A percentile compares a stretch with the other conserved stretches of the same genome.
These are phyloP conservation scores for Thinocorus orbignyianus DNA, from an alignment of 2,113 vertebrate species.

Conservation along the genomic window DNA sequence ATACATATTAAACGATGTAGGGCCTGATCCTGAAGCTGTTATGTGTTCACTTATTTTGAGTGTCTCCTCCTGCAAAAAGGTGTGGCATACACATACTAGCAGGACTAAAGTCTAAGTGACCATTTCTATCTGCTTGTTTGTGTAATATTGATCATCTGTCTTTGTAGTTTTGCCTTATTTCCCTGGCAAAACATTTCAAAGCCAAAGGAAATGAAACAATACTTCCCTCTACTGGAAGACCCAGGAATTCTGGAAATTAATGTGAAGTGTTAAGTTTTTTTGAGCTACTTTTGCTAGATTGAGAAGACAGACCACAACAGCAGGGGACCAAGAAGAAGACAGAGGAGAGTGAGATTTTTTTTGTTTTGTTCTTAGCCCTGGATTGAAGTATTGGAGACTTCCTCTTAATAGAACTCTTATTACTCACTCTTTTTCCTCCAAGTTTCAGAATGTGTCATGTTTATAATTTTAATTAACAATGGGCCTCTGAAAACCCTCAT, in stretches of 20 bases:
- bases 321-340: background rate
- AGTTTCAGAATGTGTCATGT: background rate
- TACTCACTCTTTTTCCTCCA: background rate
- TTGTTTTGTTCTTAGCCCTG: background rate
- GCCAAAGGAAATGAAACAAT: slow-evolving; percentile 56
- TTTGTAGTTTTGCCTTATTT: background rate
- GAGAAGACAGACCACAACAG: background rate
- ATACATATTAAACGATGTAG: background rate
- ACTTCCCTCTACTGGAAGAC: slow-evolving; percentile 72
- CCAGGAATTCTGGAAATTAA: background rate
- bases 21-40: background rate
- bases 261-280: background rate
- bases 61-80: background rate
- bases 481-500: background rate
- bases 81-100: background rate
- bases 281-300: background rate
- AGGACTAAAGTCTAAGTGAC: background rate
- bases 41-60: background rate
- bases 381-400: background rate
- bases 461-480: background rate
- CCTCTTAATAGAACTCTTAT: too few relatives aligned
- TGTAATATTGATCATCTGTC: background rate
- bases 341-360: background rate
- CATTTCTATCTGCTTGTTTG: background rate
- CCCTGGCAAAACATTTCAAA: background rate